Conservation (phyloP, 2,888 invertebrate genomes). For the Notocelia uddmanniana region DNA sequence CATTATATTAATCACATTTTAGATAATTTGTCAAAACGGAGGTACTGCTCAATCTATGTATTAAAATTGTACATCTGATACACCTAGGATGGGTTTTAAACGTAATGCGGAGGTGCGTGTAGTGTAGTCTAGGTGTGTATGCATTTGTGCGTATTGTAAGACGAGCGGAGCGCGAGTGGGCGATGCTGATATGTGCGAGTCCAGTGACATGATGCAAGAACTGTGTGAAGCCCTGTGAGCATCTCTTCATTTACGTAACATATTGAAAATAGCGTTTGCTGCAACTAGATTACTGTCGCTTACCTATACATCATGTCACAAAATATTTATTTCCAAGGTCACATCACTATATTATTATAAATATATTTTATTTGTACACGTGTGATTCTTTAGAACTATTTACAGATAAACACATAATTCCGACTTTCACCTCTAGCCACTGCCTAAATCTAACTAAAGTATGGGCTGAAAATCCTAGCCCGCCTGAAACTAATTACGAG, state of each 20-base stretch:
- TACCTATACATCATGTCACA: slow-evolving; percentile 81
- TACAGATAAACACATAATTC: slow-evolving; percentile 78
- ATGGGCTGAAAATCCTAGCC: slow-evolving; percentile 75
- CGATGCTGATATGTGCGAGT: slow-evolving; percentile 76
- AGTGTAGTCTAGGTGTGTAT: slow-evolving; percentile 43
- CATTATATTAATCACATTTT: slow-evolving; percentile 20
- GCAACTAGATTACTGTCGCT: slow-evolving; percentile 60
- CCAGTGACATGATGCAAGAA: slow-evolving; percentile 78
- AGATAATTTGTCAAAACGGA: slow-evolving; percentile 26
- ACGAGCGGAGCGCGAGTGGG: slow-evolving; percentile 50
- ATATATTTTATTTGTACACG: slow-evolving; percentile 80
- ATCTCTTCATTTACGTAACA: slow-evolving; percentile 63
- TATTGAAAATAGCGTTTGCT: slow-evolving; percentile 72
- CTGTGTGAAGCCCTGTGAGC: slow-evolving; percentile 74
- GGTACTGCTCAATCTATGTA: slow-evolving; percentile 51
- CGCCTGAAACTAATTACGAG: slow-evolving; percentile 50
- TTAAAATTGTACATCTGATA: slow-evolving; percentile 31
- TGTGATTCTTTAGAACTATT: slow-evolving; percentile 76
- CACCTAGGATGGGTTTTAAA: slow-evolving; percentile 25
- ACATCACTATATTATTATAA: slow-evolving; percentile 75
- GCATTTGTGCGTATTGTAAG: slow-evolving; percentile 70
- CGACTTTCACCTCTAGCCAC: slow-evolving; percentile 73
- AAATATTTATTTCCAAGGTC: slow-evolving; percentile 78
- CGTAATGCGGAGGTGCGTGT: slow-evolving; percentile 6
- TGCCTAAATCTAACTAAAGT: slow-evolving; percentile 61